phyloP scores from a whole-genome alignment of 2,113 vertebrate species.

The Lanius ludovicianus region DNA sequence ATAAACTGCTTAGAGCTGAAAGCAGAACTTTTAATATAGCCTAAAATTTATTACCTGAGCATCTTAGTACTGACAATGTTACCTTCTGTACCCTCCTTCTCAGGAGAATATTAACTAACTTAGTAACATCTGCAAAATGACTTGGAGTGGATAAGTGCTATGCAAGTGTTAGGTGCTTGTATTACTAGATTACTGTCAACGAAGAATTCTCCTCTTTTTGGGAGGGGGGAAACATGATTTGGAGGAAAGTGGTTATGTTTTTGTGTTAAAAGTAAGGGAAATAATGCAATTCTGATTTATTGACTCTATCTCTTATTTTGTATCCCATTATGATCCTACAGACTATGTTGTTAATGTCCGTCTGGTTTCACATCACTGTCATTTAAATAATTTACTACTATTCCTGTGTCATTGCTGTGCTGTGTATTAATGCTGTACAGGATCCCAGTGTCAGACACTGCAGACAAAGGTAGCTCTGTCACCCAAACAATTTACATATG shows the following conservation, averaged over 20 bases:
- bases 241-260: background rate
- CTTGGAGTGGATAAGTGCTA: background rate
- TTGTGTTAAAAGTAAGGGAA: background rate
- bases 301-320: background rate
- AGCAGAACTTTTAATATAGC: background rate
- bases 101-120: background rate
- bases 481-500: background rate
- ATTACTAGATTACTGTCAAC: background rate
- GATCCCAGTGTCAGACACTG: background rate
- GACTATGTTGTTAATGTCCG: background rate
- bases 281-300: background rate
- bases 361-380: background rate
- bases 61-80: background rate
- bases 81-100: background rate
- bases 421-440: background rate
- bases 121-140: background rate
- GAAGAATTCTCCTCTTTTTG: background rate
- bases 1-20: background rate
- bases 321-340: background rate
- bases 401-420: background rate
- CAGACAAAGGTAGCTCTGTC: background rate
- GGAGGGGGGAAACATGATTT: accelerated
- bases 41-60: background rate
- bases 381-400: background rate
- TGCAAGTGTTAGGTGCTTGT: background rate